Evolutionary conservation across 2,797 vertebrate genomes (phyloP).

Genomic region (Miichthys miiuy): DNA sequence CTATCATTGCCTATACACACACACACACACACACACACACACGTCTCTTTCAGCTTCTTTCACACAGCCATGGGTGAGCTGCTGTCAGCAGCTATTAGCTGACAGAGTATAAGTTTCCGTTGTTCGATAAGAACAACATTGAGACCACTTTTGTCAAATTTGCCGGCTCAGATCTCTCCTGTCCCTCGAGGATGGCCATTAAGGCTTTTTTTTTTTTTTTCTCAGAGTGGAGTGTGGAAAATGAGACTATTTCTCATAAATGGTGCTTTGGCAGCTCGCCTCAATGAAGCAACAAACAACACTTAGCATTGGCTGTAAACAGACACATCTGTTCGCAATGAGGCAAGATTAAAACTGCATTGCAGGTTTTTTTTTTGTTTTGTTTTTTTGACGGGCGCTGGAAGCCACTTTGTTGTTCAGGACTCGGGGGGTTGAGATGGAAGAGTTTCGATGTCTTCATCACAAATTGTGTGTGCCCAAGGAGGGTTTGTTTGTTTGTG

Average conservation of each 20-base stretch:
- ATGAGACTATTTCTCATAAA: constrained; percentile 75
- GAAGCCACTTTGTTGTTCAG: constrained; percentile 25
- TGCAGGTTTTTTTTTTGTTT: background rate
- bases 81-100: constrained; percentile 50
- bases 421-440: constrained; percentile 19
- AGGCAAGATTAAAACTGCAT: constrained; percentile 54
- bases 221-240: constrained; percentile 69
- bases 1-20: constrained; percentile 2
- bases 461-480: constrained; percentile 31
- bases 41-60: constrained; percentile 13
- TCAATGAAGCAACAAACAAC: constrained; percentile 72
- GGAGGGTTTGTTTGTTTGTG: constrained; percentile 8
- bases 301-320: constrained; percentile 69
- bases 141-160: constrained; percentile 56
- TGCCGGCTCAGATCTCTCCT: constrained; percentile 39
- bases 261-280: constrained; percentile 67
- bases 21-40: too few species aligned
- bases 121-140: constrained; percentile 61
- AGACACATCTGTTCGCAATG: constrained; percentile 79
- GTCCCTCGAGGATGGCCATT: constrained; percentile 58
- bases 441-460: constrained; percentile 20
- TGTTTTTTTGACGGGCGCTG: constrained; percentile 42
- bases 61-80: constrained; percentile 28
- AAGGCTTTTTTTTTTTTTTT: constrained; percentile 47
- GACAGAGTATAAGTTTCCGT: constrained; percentile 40